phyloP scores from a whole-genome alignment of 2,797 vertebrate genomes.

The Micropoecilia bifurca region DNA sequence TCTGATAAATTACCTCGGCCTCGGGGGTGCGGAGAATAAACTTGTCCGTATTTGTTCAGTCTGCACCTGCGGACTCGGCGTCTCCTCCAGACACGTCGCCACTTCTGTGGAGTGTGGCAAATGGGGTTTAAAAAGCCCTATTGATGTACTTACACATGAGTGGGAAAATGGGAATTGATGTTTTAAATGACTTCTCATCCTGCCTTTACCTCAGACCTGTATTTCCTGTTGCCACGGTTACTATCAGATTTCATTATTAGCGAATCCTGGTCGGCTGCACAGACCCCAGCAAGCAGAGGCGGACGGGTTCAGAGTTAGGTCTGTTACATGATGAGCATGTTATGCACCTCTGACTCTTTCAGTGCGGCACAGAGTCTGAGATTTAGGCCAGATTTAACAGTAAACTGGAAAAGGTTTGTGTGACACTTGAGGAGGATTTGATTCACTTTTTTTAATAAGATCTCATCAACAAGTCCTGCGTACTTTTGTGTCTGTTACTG shows the following conservation, averaged over 20 bases:
- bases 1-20: constrained; percentile 28
- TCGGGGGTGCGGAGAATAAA: constrained; percentile 21
- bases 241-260: constrained; percentile 65
- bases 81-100: constrained; percentile 27
- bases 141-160: constrained; percentile 47
- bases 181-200: constrained; percentile 54
- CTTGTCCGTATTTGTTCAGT: constrained; percentile 8
- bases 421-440: not conserved
- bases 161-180: constrained; percentile 40
- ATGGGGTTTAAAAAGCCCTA: constrained; percentile 40
- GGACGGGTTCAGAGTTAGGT: constrained; percentile 18
- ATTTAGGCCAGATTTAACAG: constrained; percentile 5
- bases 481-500: not conserved
- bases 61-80: constrained; percentile 30
- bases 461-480: not conserved
- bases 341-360: constrained; percentile 21
- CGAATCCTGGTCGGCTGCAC: constrained; percentile 37
- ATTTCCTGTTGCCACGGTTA: constrained; percentile 60
- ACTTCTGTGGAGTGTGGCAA: constrained; percentile 35
- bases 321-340: constrained; percentile 31
- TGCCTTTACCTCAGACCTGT: constrained; percentile 49
- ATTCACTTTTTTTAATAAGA: constrained; percentile 5
- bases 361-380: not conserved
- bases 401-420: not conserved
- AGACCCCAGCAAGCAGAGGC: constrained; percentile 25